These are phyloP conservation scores for Gambusia affinis DNA, from an alignment of 2,113 vertebrate genomes.

Conservation along the genomic window DNA sequence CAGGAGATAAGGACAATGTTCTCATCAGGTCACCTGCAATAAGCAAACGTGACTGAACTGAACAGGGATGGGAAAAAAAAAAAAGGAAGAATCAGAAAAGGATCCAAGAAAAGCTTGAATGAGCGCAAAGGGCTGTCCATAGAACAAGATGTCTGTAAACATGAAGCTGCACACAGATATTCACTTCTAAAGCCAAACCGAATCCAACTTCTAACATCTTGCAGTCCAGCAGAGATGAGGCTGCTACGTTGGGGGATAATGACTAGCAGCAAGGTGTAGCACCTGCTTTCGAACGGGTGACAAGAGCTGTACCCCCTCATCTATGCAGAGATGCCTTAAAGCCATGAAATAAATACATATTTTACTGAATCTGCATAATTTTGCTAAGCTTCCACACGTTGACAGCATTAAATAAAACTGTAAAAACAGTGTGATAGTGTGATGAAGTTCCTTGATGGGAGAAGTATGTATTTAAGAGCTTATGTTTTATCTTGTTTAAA, in stretches of 20 bases:
- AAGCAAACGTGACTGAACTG: constrained; percentile 29
- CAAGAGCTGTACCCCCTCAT: not conserved
- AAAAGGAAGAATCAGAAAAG: not conserved
- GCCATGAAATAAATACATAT: not conserved
- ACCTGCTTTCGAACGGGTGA: not conserved
- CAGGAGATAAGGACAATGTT: constrained; percentile 50
- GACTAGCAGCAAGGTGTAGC: not conserved
- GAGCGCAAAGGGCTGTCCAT: not conserved
- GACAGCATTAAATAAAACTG: too few species aligned
- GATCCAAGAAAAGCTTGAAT: not conserved
- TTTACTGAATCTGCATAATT: too few species aligned
- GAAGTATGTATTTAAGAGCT: too few species aligned
- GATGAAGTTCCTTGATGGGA: too few species aligned
- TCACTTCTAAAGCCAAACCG: not conserved
- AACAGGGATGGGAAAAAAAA: not conserved
- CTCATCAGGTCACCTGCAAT: constrained; percentile 41
- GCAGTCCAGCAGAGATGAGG: constrained; percentile 10
- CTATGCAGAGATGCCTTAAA: not conserved
- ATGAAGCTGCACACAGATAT: constrained; percentile 11
- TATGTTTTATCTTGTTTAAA: too few species aligned
- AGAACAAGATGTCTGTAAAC: constrained; percentile 19
- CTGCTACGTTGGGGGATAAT: not conserved
- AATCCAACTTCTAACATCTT: constrained; percentile 14
- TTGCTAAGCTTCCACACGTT: too few species aligned
- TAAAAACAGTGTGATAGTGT: too few species aligned